Evolutionary conservation across 2,113 vertebrate species (phyloP).

Genomic region (Calypte anna): DNA sequence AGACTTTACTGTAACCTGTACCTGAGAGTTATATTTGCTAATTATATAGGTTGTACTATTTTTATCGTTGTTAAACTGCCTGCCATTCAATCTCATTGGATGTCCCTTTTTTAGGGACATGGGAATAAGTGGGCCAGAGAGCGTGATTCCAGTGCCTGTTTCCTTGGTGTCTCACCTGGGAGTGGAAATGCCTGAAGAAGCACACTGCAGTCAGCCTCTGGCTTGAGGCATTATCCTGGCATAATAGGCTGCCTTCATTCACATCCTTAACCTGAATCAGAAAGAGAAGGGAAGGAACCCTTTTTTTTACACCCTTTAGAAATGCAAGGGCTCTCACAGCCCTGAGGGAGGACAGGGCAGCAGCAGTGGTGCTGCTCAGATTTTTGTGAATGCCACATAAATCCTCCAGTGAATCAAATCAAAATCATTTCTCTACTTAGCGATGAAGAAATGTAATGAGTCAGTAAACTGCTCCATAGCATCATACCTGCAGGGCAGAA

Average conservation of each 20-base stretch:
- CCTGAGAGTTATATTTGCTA: conserved; percentile 54
- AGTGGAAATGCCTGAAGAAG: rapidly evolving
- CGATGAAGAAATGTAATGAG: neutral
- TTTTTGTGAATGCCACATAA: neutral
- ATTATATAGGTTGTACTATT: conserved; percentile 71
- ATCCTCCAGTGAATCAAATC: neutral
- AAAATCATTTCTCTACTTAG: neutral
- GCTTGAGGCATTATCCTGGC: neutral
- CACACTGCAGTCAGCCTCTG: neutral
- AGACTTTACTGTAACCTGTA: conserved; percentile 44
- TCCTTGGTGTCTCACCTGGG: neutral
- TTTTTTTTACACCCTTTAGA: neutral
- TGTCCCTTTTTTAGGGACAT: conserved; percentile 41
- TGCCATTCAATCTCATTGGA: conserved; percentile 62
- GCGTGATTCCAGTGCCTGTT: neutral
- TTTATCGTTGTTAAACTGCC: conserved; percentile 59
- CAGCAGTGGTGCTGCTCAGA: neutral
- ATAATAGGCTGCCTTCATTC: neutral
- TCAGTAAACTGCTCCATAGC: neutral
- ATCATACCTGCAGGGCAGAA: neutral
- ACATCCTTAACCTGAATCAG: neutral
- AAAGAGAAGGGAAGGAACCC: neutral
- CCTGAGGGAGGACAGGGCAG: neutral
- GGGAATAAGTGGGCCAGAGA: conserved; percentile 59
- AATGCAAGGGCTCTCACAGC: rapidly evolving